Percentiles rank a stretch among this genome's conserved stretches.
These are phyloP conservation scores for Colistium nudipinnis DNA, from an alignment of 2,113 vertebrate genomes.

Conservation along the genomic window DNA sequence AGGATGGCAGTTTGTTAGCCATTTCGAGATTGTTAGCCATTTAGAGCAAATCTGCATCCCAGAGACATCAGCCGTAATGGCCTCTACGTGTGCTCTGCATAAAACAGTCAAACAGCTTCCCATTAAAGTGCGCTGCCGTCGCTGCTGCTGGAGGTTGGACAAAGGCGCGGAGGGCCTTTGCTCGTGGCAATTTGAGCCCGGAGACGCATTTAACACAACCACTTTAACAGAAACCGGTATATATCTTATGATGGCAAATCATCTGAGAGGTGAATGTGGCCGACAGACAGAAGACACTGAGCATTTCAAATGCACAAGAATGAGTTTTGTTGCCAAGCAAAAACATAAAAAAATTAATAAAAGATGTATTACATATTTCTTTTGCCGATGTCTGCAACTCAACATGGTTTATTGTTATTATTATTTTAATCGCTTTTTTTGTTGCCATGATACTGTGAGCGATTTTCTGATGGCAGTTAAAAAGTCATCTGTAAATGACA, in stretches of 20 bases:
- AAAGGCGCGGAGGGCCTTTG: slow-evolving; percentile 47
- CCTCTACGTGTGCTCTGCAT: slow-evolving; percentile 67
- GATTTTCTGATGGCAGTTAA: not conserved
- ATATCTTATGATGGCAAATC: slow-evolving; percentile 53
- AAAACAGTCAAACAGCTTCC: slow-evolving; percentile 70
- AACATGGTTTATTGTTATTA: not conserved
- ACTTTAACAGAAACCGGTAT: slow-evolving; percentile 56
- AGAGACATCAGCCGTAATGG: slow-evolving; percentile 72
- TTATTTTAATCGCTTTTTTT: not conserved
- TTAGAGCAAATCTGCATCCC: slow-evolving; percentile 71
- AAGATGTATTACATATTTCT: too few species aligned
- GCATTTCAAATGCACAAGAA: slow-evolving; percentile 26
- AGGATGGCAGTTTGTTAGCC: slow-evolving; percentile 64
- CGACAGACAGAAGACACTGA: slow-evolving; percentile 24
- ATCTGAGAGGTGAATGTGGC: slow-evolving; percentile 36
- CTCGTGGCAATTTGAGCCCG: slow-evolving; percentile 61
- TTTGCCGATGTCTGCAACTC: not conserved
- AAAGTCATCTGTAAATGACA: not conserved
- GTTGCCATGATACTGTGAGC: not conserved
- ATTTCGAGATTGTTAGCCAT: slow-evolving; percentile 71
- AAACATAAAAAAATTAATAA: not conserved
- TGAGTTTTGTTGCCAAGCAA: not conserved
- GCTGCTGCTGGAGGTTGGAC: slow-evolving; percentile 58
- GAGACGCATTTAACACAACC: slow-evolving; percentile 62
- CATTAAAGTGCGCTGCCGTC: slow-evolving; percentile 64